These are phyloP conservation scores for Acleris laterana DNA, from an alignment of 2,888 invertebrate genomes.

Conservation along the genomic window DNA sequence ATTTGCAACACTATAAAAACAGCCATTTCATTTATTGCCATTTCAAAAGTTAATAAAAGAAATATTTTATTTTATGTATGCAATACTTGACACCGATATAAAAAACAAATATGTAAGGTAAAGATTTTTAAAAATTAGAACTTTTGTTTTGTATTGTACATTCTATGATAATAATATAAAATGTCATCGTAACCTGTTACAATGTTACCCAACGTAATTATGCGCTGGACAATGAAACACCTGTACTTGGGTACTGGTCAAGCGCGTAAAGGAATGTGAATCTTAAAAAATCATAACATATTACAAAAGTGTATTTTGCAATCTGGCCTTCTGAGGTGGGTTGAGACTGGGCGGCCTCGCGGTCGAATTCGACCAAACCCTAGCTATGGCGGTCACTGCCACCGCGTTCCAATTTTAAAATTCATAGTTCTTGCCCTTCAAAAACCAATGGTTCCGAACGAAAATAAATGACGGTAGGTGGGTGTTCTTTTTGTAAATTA, in stretches of 20 bases:
- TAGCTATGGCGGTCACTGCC: constrained; percentile 43
- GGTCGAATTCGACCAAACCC: constrained; percentile 39
- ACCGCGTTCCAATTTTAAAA: constrained; percentile 38
- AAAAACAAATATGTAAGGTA: neutral
- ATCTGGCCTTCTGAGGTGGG: constrained; percentile 40
- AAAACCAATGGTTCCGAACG: constrained; percentile 2
- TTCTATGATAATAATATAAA: neutral
- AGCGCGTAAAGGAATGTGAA: constrained; percentile 24
- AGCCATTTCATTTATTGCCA: too few relatives aligned
- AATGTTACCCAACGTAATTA: neutral
- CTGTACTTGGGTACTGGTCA: constrained; percentile 1
- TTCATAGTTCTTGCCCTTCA: constrained; percentile 24
- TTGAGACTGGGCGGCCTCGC: constrained; percentile 43
- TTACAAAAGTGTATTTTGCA: constrained; percentile 38
- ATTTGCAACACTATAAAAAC: too few relatives aligned
- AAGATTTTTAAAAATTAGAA: neutral
- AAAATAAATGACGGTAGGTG: neutral
- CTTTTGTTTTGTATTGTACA: too few relatives aligned
- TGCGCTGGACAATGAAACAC: constrained; percentile 1
- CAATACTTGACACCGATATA: neutral
- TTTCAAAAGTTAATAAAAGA: neutral
- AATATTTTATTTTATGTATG: neutral
- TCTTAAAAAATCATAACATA: constrained; percentile 36
- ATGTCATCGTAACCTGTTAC: neutral
- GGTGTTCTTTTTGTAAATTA: too few relatives aligned